Evolutionary conservation across 2,888 invertebrate genomes (phyloP).

Genomic region (Branchipolynoe longqiensis): DNA sequence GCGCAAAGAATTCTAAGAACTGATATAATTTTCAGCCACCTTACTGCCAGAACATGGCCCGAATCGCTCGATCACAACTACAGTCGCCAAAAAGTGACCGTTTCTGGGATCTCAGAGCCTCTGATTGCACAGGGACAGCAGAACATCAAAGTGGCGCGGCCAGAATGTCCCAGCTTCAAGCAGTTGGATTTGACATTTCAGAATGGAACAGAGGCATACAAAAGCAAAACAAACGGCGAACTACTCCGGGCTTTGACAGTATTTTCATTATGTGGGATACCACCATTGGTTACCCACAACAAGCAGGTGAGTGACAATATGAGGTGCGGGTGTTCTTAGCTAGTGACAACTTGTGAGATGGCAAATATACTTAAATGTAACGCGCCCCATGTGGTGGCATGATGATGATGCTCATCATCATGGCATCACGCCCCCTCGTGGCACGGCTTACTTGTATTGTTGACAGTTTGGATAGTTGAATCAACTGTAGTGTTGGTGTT

Average conservation of each 20-base stretch:
- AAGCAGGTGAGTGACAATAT: constrained; percentile 87
- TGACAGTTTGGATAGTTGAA: too few relatives aligned
- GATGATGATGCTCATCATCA: too few relatives aligned
- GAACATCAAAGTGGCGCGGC: background rate
- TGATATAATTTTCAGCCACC: background rate
- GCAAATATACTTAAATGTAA: too few relatives aligned
- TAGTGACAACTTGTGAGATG: background rate
- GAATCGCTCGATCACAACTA: background rate
- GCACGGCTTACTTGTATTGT: too few relatives aligned
- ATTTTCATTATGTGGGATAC: constrained; percentile 93
- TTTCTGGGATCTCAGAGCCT: constrained; percentile 12
- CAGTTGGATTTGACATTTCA: constrained; percentile 85
- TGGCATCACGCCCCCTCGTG: too few relatives aligned
- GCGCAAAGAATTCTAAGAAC: constrained; percentile 1
- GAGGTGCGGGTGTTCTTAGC: background rate
- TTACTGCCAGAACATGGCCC: background rate
- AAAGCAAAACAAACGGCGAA: constrained; percentile 96
- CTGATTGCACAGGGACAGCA: background rate
- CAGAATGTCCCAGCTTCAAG: constrained; percentile 66
- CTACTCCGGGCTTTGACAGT: constrained; percentile 94
- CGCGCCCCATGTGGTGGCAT: too few relatives aligned
- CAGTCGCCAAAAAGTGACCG: constrained; percentile 39
- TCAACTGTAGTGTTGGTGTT: too few relatives aligned
- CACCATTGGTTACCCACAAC: constrained; percentile 94
- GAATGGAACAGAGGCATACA: constrained; percentile 94